These are phyloP conservation scores for Pristiophorus japonicus DNA, from an alignment of 2,113 vertebrate species.

Conservation along the genomic window DNA sequence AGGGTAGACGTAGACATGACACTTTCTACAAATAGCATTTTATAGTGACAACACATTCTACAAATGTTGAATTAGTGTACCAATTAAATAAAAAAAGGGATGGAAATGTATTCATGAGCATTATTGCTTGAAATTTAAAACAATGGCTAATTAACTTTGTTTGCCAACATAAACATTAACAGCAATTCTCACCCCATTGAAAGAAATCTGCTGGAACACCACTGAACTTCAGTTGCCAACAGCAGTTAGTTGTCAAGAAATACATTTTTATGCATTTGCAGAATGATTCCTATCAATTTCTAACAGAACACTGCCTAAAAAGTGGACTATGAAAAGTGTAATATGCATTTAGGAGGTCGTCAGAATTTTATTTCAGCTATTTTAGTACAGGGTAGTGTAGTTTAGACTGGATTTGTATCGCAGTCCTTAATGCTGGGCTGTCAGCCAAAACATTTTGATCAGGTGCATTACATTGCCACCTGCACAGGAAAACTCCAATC, in stretches of 20 bases:
- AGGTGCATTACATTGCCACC: not conserved
- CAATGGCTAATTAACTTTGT: not conserved
- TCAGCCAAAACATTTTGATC: not conserved
- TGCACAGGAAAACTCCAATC: not conserved
- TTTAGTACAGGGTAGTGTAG: not conserved
- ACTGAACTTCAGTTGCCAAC: not conserved
- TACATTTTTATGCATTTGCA: not conserved
- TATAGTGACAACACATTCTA: not conserved
- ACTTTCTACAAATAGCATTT: not conserved
- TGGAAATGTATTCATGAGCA: not conserved
- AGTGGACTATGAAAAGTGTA: not conserved
- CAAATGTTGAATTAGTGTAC: not conserved
- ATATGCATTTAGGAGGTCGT: not conserved
- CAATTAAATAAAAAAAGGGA: not conserved
- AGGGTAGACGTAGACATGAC: no score
- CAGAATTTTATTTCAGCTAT: not conserved
- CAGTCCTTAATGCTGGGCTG: not conserved
- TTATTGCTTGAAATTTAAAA: not conserved
- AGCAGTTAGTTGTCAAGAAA: not conserved
- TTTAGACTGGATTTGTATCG: not conserved
- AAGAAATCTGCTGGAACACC: not conserved
- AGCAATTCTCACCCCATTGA: not conserved
- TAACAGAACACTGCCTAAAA: not conserved
- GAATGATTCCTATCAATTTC: not conserved
- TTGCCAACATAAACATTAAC: not conserved